These are phyloP conservation scores for Tachina fera DNA, from an alignment of 2,888 invertebrate species.

Conservation along the genomic window DNA sequence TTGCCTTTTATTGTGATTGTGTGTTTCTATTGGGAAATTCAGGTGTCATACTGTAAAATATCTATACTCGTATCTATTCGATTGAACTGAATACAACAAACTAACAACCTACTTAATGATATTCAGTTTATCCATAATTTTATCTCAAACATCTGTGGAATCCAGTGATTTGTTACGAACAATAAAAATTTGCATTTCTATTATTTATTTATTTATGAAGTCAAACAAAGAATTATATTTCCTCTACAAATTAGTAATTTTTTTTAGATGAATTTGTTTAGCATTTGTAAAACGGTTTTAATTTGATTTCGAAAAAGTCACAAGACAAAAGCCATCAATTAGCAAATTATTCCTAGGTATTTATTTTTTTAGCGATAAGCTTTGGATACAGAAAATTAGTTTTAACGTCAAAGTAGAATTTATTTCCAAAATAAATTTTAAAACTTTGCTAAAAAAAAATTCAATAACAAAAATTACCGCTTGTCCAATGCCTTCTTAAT, in stretches of 20 bases:
- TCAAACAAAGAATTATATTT: background rate
- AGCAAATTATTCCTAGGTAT: background rate
- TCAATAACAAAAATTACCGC: no score
- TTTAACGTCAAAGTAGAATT: background rate
- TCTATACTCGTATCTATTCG: conserved; percentile 37
- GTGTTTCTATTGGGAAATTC: conserved; percentile 48
- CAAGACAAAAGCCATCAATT: background rate
- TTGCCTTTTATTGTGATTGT: conserved; percentile 42
- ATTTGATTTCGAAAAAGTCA: background rate
- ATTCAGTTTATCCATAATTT: conserved; percentile 8
- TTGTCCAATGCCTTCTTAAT: no score
- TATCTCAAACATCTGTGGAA: conserved; percentile 43
- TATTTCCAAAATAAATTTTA: no score
- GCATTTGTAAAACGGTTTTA: conserved; percentile 30
- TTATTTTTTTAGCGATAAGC: background rate
- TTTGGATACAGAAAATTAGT: no score
- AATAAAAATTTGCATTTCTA: conserved; percentile 61
- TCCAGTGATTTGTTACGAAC: conserved; percentile 44
- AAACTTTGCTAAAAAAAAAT: no score
- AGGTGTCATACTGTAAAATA: conserved; percentile 64
- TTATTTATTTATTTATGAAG: conserved; percentile 15
- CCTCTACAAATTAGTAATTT: conserved; percentile 10
- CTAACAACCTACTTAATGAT: conserved; percentile 1
- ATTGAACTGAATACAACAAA: background rate
- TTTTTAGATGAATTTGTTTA: conserved; percentile 39